A percentile compares a stretch with the other conserved stretches of the same genome.
Evolutionary conservation across 2,888 invertebrate genomes (phyloP).

Genomic region (Phoenoteleia sp.): DNA sequence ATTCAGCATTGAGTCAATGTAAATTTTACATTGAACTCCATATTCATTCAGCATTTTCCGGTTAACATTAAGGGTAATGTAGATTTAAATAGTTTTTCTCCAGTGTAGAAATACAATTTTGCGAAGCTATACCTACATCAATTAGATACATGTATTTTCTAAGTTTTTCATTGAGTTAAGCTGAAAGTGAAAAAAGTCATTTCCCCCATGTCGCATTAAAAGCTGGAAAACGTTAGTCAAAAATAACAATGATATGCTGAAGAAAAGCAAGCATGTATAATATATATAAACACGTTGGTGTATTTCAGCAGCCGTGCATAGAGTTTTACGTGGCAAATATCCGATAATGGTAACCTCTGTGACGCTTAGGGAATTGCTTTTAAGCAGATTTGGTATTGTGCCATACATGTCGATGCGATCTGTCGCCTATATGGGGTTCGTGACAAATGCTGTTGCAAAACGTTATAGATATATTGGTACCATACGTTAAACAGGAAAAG

Average conservation of each 20-base stretch:
- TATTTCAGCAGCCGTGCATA: slow-evolving; percentile 41
- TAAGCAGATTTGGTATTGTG: slow-evolving; percentile 73
- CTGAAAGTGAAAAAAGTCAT: not conserved
- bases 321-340: slow-evolving; percentile 56
- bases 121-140: too few species aligned
- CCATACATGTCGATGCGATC: slow-evolving; percentile 63
- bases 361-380: slow-evolving; percentile 67
- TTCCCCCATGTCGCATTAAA: not conserved
- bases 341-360: slow-evolving; percentile 65
- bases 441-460: slow-evolving; percentile 68
- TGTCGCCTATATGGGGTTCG: slow-evolving; percentile 55
- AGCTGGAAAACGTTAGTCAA: slow-evolving; percentile 18
- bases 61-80: too few species aligned
- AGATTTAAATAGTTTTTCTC: too few species aligned
- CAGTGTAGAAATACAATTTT: too few species aligned
- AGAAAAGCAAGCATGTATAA: slow-evolving; percentile 33
- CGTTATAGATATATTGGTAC: slow-evolving; percentile 76
- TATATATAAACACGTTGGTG: slow-evolving; percentile 23
- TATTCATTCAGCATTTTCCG: too few species aligned
- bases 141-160: too few species aligned
- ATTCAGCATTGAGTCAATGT: too few species aligned
- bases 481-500: slow-evolving; percentile 79
- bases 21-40: too few species aligned
- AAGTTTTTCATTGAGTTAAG: not conserved
- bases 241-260: slow-evolving; percentile 33